Evolutionary conservation across 23 tunicate genomes (phyloP), one percentile per base, ranked within the genome.

Genomic region (Botrylloides violaceus): DNA sequence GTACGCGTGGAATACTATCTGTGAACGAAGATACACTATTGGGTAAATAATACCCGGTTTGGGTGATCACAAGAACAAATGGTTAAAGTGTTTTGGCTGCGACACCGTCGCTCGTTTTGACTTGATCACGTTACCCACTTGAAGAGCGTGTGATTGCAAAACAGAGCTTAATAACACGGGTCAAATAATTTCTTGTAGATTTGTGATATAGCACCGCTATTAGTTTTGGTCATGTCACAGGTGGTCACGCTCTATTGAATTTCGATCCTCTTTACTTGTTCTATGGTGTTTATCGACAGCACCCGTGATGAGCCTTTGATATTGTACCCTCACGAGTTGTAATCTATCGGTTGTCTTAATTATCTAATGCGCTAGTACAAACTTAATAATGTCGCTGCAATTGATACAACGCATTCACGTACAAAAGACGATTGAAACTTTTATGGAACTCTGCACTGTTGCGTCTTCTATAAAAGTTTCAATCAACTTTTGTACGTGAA

Each of bases 161-260:
- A 63, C 36, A 33, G 33, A 58, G 70, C 33, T 63, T 63, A 63
- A 33, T 31, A 63, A 31, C 35, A 63, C 36, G 70, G 70, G 70
- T 63, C 36, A 63, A 26, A 63, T 19, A 63, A 29, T 31, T 29
- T 29, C 70, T 27, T 43, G 35, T 33, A 63, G 70, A 63, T 63
- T 63, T 63, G 70, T 34, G 35, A 63, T 21, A 31, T 31, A 31
- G 29, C 70, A 63, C 34, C 70, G 70, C 5, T n/a, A 58, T 58
- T 29, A 58, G 5, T 58, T 63, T 31, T 33, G 29, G n/a, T 63
- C 19, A 34, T 63, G 33, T 21, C 33, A 63, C 70, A 63, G 70
- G 70, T 63, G 70, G 70, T 63, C 35, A 63, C 36, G 70, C 36
- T 4, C 35, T 63, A 63, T 63, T 63, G 33, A 63, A 63, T 63